Percentiles rank a stretch among this genome's conserved stretches.
Evolutionary conservation across 2,797 vertebrate genomes (phyloP).

Genomic region (Trachurus trachurus): DNA sequence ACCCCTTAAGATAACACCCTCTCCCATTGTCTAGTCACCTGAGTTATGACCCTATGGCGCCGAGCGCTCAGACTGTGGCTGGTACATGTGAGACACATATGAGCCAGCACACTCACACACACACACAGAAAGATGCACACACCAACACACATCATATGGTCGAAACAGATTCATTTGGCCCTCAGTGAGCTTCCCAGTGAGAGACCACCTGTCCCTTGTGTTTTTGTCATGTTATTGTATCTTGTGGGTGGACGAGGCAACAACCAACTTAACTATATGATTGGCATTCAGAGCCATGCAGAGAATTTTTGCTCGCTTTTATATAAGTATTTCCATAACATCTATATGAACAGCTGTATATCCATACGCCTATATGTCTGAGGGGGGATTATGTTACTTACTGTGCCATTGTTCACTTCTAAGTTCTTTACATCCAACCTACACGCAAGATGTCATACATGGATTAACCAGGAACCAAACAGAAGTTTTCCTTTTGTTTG

Average conservation of each 20-base stretch:
- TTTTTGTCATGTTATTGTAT: constrained; percentile 46
- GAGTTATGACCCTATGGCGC: constrained; percentile 32
- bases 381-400: constrained; percentile 61
- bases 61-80: constrained; percentile 35
- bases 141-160: constrained; percentile 29
- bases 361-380: constrained; percentile 28
- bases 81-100: constrained; percentile 28
- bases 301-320: constrained; percentile 43
- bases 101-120: background rate
- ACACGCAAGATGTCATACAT: constrained; percentile 44
- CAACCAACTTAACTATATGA: constrained; percentile 32
- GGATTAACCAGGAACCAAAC: constrained; percentile 46
- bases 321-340: constrained; percentile 50
- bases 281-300: background rate
- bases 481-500: constrained; percentile 41
- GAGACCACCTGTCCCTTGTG: constrained; percentile 65
- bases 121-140: background rate
- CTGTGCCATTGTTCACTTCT: constrained; percentile 54
- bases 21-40: constrained; percentile 29
- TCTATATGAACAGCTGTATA: constrained; percentile 63
- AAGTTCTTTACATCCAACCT: constrained; percentile 31
- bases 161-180: constrained; percentile 42
- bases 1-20: constrained; percentile 5
- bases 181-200: constrained; percentile 33
- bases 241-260: constrained; percentile 21